Conservation (phyloP, 2,797 vertebrate genomes). For the Danio albolineatus region DNA sequence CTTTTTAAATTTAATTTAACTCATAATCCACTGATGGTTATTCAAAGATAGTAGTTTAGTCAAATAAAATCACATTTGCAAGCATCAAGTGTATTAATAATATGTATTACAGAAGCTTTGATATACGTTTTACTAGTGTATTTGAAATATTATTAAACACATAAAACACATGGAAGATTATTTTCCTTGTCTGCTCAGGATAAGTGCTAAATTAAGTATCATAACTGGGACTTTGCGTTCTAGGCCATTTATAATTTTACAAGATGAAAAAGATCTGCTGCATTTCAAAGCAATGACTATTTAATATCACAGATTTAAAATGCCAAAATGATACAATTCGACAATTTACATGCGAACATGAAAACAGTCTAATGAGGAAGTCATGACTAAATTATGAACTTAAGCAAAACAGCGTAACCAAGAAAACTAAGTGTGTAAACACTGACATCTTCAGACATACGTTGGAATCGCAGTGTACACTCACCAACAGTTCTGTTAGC, state of each 20-base stretch:
- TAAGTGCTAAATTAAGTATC: not conserved
- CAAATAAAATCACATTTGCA: not conserved
- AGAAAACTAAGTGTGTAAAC: not conserved
- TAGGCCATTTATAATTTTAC: not conserved
- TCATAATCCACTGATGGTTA: not conserved
- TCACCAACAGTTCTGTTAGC: not conserved
- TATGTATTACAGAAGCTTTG: too few species aligned
- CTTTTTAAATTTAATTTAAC: not conserved
- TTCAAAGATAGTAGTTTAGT: not conserved
- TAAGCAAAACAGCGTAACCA: not conserved
- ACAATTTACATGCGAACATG: not conserved
- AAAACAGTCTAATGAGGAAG: not conserved
- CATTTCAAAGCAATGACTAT: not conserved
- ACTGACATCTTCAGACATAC: constrained; percentile 41
- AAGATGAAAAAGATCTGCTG: too few species aligned
- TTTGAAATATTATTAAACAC: not conserved
- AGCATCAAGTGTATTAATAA: not conserved
- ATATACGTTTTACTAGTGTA: not conserved
- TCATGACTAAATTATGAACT: not conserved
- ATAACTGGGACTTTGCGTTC: not conserved
- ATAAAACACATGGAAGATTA: not conserved
- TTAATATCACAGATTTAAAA: not conserved
- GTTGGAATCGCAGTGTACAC: not conserved
- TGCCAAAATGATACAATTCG: not conserved
- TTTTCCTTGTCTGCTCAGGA: not conserved